phyloP scores from a whole-genome alignment of 2,113 vertebrate species.

The Suricata suricatta region DNA sequence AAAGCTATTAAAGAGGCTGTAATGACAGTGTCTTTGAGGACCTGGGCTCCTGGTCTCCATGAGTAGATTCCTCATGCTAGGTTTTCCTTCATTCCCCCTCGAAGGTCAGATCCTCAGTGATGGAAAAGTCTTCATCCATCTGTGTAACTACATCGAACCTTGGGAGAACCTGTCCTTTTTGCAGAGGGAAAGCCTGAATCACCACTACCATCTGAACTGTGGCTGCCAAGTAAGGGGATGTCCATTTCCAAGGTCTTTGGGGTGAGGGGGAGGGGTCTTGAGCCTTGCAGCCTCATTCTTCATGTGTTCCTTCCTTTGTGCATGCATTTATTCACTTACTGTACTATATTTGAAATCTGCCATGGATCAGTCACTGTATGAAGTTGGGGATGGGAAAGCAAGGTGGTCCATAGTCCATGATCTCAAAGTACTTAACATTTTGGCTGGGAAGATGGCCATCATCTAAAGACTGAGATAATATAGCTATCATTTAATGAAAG shows the following conservation, averaged over 20 bases:
- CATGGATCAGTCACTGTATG: not conserved
- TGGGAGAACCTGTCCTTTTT: slow-evolving; percentile 94
- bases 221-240: slow-evolving; percentile 91
- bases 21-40: not conserved
- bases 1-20: not conserved
- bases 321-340: not conserved
- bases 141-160: slow-evolving; percentile 92
- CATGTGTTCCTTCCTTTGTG: not conserved
- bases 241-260: not conserved
- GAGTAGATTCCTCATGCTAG: not conserved
- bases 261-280: not conserved
- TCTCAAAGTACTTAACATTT: not conserved
- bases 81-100: slow-evolving; percentile 36
- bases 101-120: slow-evolving; percentile 91
- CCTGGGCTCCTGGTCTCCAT: not conserved
- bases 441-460: not conserved
- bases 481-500: not conserved
- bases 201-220: slow-evolving; percentile 94
- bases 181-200: slow-evolving; percentile 94
- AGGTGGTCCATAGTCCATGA: not conserved
- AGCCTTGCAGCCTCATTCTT: not conserved
- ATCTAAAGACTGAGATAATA: not conserved
- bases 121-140: slow-evolving; percentile 90
- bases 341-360: not conserved
- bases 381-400: not conserved